phyloP scores from a whole-genome alignment of 2,888 invertebrate genomes.

The Diplazon laetatorius region DNA sequence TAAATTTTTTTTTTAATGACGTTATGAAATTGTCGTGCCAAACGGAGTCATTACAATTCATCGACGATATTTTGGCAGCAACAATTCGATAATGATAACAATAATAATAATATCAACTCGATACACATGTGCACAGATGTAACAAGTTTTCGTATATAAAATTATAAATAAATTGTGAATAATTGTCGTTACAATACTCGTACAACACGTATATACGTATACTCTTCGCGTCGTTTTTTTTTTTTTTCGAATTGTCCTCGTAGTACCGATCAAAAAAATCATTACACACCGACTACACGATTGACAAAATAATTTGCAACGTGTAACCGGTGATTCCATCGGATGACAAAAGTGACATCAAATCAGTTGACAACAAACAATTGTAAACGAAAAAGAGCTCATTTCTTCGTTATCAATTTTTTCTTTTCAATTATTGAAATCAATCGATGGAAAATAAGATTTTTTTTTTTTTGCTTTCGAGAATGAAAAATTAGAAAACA shows the following conservation, averaged over 20 bases:
- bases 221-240: slow-evolving; percentile 18
- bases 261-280: background rate
- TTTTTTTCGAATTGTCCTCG: background rate
- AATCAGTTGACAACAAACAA: slow-evolving; percentile 13
- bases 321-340: too few species aligned
- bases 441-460: background rate
- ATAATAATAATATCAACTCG: slow-evolving; percentile 22
- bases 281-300: too few species aligned
- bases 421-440: background rate
- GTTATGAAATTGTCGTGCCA: slow-evolving; percentile 47
- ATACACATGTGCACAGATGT: slow-evolving; percentile 42
- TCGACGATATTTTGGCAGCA: too few species aligned
- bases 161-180: slow-evolving; percentile 28
- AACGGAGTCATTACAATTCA: too few species aligned
- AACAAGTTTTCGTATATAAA: slow-evolving; percentile 37
- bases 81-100: slow-evolving; percentile 44
- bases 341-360: too few species aligned
- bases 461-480: too few species aligned
- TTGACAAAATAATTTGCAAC: too few species aligned
- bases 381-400: slow-evolving; percentile 56
- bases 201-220: slow-evolving; percentile 8
- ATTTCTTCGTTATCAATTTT: slow-evolving; percentile 50
- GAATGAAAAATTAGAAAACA: too few species aligned
- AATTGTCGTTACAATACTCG: background rate
- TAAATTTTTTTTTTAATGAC: slow-evolving; percentile 43